Conservation (phyloP, 2,888 invertebrate genomes). For the Drosophila prolongata region DNA sequence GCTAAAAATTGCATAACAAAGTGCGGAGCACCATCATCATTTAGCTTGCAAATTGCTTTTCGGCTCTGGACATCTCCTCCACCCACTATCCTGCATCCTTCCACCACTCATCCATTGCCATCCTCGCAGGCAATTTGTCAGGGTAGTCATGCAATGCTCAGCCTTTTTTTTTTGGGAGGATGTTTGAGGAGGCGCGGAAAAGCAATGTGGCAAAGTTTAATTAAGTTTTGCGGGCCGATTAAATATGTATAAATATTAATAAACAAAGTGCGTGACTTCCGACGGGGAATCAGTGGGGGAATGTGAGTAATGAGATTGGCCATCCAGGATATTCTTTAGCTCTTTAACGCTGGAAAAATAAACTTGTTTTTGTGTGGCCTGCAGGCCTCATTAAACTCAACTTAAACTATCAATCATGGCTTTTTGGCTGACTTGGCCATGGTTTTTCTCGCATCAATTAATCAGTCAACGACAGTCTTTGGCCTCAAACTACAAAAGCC, state of each 20-base stretch:
- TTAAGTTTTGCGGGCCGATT: conserved; percentile 56
- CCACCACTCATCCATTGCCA: conserved; percentile 28
- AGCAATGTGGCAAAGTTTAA: conserved; percentile 47
- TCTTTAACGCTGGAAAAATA: conserved; percentile 4
- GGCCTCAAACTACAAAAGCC: not conserved
- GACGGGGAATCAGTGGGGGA: conserved; percentile 10
- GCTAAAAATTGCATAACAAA: conserved; percentile 47
- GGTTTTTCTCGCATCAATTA: conserved; percentile 62
- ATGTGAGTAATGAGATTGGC: conserved; percentile 1
- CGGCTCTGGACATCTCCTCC: conserved; percentile 23
- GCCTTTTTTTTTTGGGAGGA: not conserved
- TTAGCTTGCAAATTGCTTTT: conserved; percentile 59
- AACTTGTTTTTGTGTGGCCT: conserved; percentile 11
- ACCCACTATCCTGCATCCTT: conserved; percentile 18
- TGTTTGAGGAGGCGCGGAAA: conserved; percentile 8
- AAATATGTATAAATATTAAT: conserved; percentile 58
- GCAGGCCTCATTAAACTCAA: conserved; percentile 57
- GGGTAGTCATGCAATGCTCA: conserved; percentile 37
- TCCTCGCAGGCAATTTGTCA: conserved; percentile 51
- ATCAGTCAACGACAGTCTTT: conserved; percentile 54
- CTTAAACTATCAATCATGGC: conserved; percentile 67
- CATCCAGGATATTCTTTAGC: not conserved
- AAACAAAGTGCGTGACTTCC: conserved; percentile 42
- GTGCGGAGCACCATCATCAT: conserved; percentile 37
- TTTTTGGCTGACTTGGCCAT: conserved; percentile 25